These are phyloP conservation scores for Noctua fimbriata DNA, from an alignment of 2,888 invertebrate species.

Conservation along the genomic window DNA sequence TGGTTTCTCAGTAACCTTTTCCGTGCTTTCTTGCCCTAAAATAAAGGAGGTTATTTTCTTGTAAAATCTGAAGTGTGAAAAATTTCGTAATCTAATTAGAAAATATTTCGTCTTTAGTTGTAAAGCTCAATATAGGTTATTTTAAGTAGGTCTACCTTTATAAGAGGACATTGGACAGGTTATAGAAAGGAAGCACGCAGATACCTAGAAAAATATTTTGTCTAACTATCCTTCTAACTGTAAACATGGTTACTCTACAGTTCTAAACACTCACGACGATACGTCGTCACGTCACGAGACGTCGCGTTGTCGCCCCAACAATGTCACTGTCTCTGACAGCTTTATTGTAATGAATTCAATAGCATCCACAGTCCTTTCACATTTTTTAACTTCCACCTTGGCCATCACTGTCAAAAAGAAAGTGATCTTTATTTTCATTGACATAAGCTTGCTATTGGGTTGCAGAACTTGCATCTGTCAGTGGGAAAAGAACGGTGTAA, in stretches of 20 bases:
- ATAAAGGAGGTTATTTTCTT: neutral
- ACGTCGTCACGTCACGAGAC: constrained; percentile 47
- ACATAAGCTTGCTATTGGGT: neutral
- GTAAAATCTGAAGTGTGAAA: neutral
- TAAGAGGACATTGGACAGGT: neutral
- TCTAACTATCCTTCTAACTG: neutral
- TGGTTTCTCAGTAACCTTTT: neutral
- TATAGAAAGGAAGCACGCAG: neutral
- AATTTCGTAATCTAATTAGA: neutral
- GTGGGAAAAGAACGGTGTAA: neutral
- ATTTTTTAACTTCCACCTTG: neutral
- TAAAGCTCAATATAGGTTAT: too few relatives aligned
- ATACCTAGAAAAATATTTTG: neutral
- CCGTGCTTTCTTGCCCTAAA: neutral
- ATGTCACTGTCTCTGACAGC: constrained; percentile 51
- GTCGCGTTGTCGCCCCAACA: constrained; percentile 53
- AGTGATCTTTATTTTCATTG: neutral
- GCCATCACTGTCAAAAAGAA: neutral
- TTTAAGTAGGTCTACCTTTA: neutral
- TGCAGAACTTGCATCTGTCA: neutral
- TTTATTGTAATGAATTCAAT: constrained; percentile 52
- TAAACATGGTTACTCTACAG: constrained; percentile 23
- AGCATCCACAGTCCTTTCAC: constrained; percentile 22
- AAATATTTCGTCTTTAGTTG: neutral
- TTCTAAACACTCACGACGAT: constrained; percentile 33